A percentile compares a stretch with the other conserved stretches of the same genome.
phyloP scores from a whole-genome alignment of 2,888 invertebrate genomes.

The Lasioglossum vierecki region DNA sequence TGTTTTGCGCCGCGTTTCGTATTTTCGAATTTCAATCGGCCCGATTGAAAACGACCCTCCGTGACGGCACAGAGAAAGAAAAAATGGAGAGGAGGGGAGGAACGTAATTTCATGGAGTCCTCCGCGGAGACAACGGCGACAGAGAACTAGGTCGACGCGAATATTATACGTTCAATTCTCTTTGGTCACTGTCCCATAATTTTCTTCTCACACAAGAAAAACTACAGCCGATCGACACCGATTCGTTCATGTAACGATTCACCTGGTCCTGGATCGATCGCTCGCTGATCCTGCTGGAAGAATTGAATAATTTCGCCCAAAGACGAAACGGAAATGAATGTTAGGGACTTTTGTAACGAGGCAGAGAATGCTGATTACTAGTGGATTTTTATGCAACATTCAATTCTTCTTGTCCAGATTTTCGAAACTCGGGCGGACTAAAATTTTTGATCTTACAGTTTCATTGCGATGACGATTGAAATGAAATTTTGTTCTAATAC shows the following conservation, averaged over 20 bases:
- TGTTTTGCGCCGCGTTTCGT: conserved; percentile 68
- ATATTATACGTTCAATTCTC: conserved; percentile 21
- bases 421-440: background rate
- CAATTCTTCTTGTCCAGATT: background rate
- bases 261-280: conserved; percentile 32
- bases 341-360: conserved; percentile 17
- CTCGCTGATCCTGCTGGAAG: conserved; percentile 45
- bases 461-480: background rate
- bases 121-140: conserved; percentile 2
- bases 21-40: conserved; percentile 51
- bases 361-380: conserved; percentile 3
- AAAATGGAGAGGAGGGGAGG: background rate
- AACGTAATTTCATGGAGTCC: conserved; percentile 29
- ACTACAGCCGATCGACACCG: conserved; percentile 56
- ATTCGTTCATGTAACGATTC: conserved; percentile 50
- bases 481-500: background rate
- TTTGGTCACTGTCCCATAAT: conserved; percentile 36
- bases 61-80: background rate
- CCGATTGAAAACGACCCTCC: conserved; percentile 30
- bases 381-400: background rate
- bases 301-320: conserved; percentile 31
- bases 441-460: background rate
- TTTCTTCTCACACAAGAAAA: conserved; percentile 46
- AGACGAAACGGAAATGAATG: conserved; percentile 25
- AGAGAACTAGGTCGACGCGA: conserved; percentile 27